Evolutionary conservation across 2,797 vertebrate genomes (phyloP).

Genomic region (Phalanger gymnotis): DNA sequence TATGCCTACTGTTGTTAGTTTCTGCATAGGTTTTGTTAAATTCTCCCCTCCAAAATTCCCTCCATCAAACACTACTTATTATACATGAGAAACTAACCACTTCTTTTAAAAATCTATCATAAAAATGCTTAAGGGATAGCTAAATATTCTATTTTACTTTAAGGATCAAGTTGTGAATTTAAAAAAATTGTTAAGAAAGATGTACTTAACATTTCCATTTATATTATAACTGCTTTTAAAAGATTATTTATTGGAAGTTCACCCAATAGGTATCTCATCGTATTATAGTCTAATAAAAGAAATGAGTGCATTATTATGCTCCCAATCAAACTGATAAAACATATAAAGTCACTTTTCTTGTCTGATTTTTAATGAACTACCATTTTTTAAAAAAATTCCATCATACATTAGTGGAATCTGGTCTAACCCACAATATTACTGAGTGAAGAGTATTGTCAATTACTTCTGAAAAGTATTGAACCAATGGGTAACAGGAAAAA

Average conservation of each 20-base stretch:
- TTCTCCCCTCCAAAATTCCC: conserved; percentile 49
- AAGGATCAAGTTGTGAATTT: conserved; percentile 57
- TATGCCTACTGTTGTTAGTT: conserved; percentile 81
- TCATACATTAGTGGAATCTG: conserved; percentile 45
- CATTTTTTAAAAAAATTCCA: conserved; percentile 63
- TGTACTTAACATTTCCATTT: conserved; percentile 41
- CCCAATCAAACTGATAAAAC: conserved; percentile 60
- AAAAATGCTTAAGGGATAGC: conserved; percentile 74
- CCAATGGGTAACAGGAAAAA: conserved; percentile 59
- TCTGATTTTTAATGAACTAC: conserved; percentile 51
- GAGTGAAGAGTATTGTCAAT: conserved; percentile 46
- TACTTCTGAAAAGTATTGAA: conserved; percentile 63
- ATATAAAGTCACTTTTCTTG: conserved; percentile 46
- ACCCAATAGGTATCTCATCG: conserved; percentile 66
- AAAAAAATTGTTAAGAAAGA: conserved; percentile 48
- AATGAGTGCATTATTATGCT: conserved; percentile 37
- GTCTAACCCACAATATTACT: conserved; percentile 52
- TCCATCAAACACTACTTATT: conserved; percentile 76
- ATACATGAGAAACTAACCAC: conserved; percentile 78
- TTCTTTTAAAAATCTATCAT: conserved; percentile 66
- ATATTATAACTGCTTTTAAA: conserved; percentile 62
- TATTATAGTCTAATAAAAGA: conserved; percentile 58
- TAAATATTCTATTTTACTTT: conserved; percentile 68
- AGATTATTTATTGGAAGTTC: conserved; percentile 61
- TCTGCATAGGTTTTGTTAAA: conserved; percentile 82